Conservation (phyloP, 1,140 invertebrate genomes). For the Thaumatotibia leucotreta region DNA sequence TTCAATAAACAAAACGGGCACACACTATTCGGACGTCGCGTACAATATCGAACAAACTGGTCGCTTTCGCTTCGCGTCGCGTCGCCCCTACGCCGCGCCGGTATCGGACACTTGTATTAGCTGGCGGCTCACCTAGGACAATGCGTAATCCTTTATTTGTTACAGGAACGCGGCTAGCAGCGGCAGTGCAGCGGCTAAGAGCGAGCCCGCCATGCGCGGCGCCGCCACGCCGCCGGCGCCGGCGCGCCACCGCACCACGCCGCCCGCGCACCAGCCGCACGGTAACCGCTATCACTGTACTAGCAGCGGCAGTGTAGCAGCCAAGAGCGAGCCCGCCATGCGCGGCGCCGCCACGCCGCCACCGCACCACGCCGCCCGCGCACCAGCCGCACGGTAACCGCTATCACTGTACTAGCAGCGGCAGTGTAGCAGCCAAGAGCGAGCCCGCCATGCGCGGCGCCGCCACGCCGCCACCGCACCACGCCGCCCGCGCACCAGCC, state of each 20-base stretch:
- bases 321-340: constrained; percentile 17
- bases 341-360: constrained; percentile 56
- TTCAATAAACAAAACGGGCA: too few species aligned
- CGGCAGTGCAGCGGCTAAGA: constrained; percentile 19
- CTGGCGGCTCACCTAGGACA: too few species aligned
- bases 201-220: constrained; percentile 34
- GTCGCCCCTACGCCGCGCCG: too few species aligned
- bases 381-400: constrained; percentile 59
- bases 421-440: too few species aligned
- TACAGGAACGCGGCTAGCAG: constrained; percentile 19
- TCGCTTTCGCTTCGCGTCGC: too few species aligned
- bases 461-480: constrained; percentile 57
- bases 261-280: constrained; percentile 62
- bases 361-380: constrained; percentile 67
- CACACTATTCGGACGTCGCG: too few species aligned
- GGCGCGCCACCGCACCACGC: constrained; percentile 64
- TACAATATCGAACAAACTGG: too few species aligned
- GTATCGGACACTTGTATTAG: constrained; percentile 4
- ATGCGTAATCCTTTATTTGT: too few species aligned
- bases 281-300: constrained; percentile 29
- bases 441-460: constrained; percentile 40
- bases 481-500: constrained; percentile 66
- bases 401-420: neutral
- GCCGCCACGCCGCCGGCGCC: constrained; percentile 64
- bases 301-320: too few species aligned